phyloP scores from a whole-genome alignment of 2,113 vertebrate species.

The Lepidothrix coronata region DNA sequence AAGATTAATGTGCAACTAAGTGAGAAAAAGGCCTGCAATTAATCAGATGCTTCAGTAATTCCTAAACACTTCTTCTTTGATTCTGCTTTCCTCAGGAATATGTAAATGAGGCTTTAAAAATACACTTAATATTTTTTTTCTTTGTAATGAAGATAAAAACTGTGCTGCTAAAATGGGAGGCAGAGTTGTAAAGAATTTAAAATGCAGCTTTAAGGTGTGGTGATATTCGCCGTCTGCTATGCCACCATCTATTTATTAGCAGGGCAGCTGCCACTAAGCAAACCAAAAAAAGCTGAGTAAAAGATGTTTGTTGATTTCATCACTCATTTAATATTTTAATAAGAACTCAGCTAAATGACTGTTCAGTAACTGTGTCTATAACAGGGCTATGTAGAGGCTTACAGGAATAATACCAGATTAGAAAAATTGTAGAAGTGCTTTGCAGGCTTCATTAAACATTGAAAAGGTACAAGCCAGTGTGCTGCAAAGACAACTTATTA shows the following conservation, averaged over 20 bases:
- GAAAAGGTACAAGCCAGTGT: background rate
- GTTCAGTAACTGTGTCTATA: background rate
- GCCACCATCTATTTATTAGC: background rate
- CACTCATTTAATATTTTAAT: background rate
- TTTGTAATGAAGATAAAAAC: background rate
- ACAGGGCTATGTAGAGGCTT: background rate
- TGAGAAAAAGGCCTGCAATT: constrained; percentile 1
- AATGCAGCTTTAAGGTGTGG: background rate
- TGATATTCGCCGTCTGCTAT: background rate
- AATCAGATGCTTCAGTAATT: constrained; percentile 5
- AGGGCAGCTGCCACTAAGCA: background rate
- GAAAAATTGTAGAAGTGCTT: background rate
- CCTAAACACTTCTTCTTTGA: background rate
- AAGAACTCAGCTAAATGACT: background rate
- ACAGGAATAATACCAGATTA: background rate
- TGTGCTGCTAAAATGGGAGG: background rate
- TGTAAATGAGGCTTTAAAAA: constrained; percentile 2
- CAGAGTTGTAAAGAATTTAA: background rate
- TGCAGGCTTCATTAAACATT: background rate
- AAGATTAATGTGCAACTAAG: constrained; percentile 6
- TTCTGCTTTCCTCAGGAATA: background rate
- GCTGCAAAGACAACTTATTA: background rate
- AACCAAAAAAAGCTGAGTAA: background rate
- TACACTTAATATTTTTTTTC: background rate
- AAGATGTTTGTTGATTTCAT: background rate